Conservation (phyloP, 2,888 invertebrate genomes). For the Didymodactylos carnosus region DNA sequence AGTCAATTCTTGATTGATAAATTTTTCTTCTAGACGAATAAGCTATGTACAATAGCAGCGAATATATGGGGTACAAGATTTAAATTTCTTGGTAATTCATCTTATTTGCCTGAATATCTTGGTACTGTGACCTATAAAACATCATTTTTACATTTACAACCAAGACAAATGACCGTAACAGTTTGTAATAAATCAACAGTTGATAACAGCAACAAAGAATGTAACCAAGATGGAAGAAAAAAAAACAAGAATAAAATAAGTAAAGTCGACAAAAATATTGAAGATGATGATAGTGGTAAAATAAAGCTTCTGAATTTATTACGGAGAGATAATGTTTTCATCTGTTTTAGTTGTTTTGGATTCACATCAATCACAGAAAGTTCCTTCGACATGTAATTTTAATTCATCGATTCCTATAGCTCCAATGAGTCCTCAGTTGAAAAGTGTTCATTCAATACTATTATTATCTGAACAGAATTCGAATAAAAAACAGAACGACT, state of each 20-base stretch:
- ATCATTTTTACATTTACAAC: constrained; percentile 82
- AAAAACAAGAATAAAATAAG: no score
- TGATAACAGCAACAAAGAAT: no score
- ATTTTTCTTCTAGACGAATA: not conserved
- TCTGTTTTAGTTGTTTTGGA: no score
- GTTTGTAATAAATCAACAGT: constrained; percentile 72
- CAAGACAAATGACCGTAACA: constrained; percentile 87
- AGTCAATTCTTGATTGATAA: not conserved
- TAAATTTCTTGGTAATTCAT: constrained; percentile 67
- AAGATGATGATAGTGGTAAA: not conserved
- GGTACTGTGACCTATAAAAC: constrained; percentile 83
- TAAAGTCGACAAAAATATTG: no score
- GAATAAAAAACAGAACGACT: not conserved
- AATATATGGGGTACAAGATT: constrained; percentile 99
- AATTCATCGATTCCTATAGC: not conserved
- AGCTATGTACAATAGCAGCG: constrained; percentile 30
- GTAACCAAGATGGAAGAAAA: no score
- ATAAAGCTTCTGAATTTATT: no score
- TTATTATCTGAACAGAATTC: not conserved
- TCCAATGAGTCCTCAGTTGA: not conserved
- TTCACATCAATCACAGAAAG: no score
- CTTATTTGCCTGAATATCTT: constrained; percentile 63
- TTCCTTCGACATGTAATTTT: no score
- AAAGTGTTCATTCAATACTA: not conserved
- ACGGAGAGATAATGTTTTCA: no score